Conservation (phyloP, 2,797 vertebrate species). For the Gallirallus australis region DNA sequence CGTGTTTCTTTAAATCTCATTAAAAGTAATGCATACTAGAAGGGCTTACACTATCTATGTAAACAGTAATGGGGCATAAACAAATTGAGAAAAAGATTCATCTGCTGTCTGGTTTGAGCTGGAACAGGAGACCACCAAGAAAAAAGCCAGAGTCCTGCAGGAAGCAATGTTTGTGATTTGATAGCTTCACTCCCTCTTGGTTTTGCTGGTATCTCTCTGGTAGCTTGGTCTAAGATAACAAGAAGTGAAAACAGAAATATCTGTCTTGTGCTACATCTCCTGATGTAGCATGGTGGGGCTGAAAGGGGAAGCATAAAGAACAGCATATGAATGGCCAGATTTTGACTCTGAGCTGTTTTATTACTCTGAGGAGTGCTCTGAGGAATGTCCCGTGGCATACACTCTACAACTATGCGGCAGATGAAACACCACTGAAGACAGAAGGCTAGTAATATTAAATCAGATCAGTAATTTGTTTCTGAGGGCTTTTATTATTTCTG, state of each 20-base stretch:
- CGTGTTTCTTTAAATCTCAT: neutral
- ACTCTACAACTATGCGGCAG: neutral
- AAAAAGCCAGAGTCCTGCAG: neutral
- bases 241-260: neutral
- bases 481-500: neutral
- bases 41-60: neutral
- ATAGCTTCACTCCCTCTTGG: neutral
- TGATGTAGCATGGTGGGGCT: neutral
- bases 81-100: neutral
- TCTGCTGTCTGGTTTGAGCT: neutral
- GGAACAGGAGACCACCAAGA: neutral
- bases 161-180: neutral
- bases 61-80: neutral
- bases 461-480: neutral
- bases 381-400: neutral
- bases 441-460: neutral
- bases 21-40: neutral
- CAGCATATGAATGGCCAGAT: neutral
- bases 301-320: neutral
- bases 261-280: neutral
- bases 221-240: neutral
- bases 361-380: neutral
- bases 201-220: neutral
- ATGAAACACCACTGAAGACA: neutral
- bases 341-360: neutral